Base-by-base conservation (phyloP, 64 coral and sea anemone genomes). In the Stichodactyla helianthus region DNA sequence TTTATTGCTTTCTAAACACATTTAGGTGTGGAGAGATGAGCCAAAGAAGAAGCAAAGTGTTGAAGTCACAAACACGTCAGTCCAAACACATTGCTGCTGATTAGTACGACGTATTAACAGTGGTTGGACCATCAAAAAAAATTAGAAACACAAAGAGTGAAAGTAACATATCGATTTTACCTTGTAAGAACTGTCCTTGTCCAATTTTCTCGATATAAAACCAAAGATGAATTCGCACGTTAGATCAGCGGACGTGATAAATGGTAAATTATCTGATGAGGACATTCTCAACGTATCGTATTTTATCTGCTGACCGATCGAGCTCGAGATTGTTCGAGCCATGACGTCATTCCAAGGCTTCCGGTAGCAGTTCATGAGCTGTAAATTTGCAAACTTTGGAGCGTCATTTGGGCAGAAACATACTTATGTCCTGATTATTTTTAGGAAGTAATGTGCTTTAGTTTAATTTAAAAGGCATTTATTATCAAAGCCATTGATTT, bases 341-440 rank as follows among this genome's bases (percentile, higher is more conserved):
- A 68, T 68, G 63, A 68, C 63, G 63, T 68, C 63, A 68, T 68
- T 68, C n/a, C 63, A n/a, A 68, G n/a, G 7, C n/a, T 68, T 68
- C 63, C 63, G 63, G 63, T 20, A 20, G n/a, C n/a, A 22, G 18
- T 68, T 20, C 2, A 15, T 58, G 55, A 11, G 55, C 14, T 0
- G 55, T 58, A 15, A 11, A 5, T 58, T 9, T 58, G 55, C 14
- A 1, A 0, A n/a, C n/a, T n/a, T n/a, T n/a, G n/a, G n/a, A n/a
- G n/a, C n/a, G n/a, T n/a, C n/a, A 15, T 58, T 58, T 58, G 55
- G 8, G 55, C 14, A 15, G 14, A 58, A 58, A 4, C 14, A 11
- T 15, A 58, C 9, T 58, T 58, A 58, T 11, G 8, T 58, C 0
- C 55, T 58, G 8, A 58, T 58, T 15, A 58, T 58, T 58, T 58